Conservation (phyloP, 2,888 invertebrate genomes). For the Epistrophe grossulariae region DNA sequence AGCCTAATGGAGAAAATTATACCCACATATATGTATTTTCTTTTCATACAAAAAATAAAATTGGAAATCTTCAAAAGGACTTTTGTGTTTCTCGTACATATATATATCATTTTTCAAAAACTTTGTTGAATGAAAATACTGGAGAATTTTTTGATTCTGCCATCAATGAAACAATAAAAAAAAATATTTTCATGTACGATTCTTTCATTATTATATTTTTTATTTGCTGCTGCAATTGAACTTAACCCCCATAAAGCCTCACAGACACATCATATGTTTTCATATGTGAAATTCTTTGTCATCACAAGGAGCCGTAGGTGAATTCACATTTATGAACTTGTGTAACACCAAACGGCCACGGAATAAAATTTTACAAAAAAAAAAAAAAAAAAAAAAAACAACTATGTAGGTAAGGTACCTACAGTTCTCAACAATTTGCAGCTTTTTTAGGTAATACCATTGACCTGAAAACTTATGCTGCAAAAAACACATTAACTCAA, state of each 20-base stretch:
- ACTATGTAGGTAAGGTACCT: neutral
- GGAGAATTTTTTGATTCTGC: conserved; percentile 20
- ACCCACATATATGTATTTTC: too few species aligned
- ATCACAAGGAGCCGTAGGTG: conserved; percentile 36
- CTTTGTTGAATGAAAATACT: conserved; percentile 12
- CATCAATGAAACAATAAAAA: conserved; percentile 42
- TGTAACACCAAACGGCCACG: neutral
- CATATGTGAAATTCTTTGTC: conserved; percentile 57
- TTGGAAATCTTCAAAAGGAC: conserved; percentile 2
- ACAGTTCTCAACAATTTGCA: conserved; percentile 53
- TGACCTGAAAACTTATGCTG: conserved; percentile 70
- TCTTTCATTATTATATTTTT: neutral
- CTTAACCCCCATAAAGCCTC: conserved; percentile 44
- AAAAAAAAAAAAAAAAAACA: neutral
- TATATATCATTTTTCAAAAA: conserved; percentile 10
- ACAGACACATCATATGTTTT: conserved; percentile 20
- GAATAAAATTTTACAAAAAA: neutral
- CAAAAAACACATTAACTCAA: conserved; percentile 48
- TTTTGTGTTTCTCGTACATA: neutral
- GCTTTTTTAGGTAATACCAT: conserved; percentile 65
- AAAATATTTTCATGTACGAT: neutral
- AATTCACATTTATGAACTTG: conserved; percentile 50
- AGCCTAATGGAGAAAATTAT: conserved; percentile 26
- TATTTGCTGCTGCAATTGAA: conserved; percentile 43
- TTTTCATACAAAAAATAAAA: neutral